Conservation (phyloP, 2,888 invertebrate species). For the Matsumyia berberina region DNA sequence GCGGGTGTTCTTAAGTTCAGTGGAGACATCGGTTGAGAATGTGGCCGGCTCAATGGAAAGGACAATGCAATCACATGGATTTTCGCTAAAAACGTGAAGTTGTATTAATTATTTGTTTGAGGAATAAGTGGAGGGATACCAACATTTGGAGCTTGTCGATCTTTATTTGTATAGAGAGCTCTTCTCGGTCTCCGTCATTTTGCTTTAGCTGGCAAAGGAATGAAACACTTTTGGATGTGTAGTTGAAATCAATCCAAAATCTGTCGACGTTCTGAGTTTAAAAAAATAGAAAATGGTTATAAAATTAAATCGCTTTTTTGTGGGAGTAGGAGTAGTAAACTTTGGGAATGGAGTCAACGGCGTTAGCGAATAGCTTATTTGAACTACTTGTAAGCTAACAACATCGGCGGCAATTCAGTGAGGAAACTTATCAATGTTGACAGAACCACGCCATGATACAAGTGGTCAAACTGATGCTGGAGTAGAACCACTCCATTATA, state of each 20-base stretch:
- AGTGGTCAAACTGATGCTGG: too few relatives aligned
- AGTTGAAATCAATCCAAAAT: constrained; percentile 78
- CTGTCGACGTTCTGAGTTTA: constrained; percentile 68
- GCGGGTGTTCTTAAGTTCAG: constrained; percentile 37
- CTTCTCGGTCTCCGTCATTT: background rate
- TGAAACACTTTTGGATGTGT: constrained; percentile 59
- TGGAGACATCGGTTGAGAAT: constrained; percentile 62
- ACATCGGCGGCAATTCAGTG: too few relatives aligned
- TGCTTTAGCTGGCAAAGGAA: constrained; percentile 33
- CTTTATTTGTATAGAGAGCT: constrained; percentile 45
- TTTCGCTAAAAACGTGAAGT: constrained; percentile 37
- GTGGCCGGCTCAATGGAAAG: constrained; percentile 60
- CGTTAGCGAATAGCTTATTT: too few relatives aligned
- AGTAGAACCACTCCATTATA: too few relatives aligned
- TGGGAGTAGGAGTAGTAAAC: too few relatives aligned
- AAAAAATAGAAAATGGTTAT: constrained; percentile 1
- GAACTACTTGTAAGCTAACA: too few relatives aligned
- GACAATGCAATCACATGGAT: constrained; percentile 64
- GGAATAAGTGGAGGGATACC: background rate
- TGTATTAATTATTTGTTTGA: background rate
- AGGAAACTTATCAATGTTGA: too few relatives aligned
- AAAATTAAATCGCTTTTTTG: background rate
- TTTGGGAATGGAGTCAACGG: too few relatives aligned
- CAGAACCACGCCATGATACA: too few relatives aligned
- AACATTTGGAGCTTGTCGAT: constrained; percentile 72